phyloP scores from a whole-genome alignment of 2,888 invertebrate genomes.

The Dryobotodes eremita region DNA sequence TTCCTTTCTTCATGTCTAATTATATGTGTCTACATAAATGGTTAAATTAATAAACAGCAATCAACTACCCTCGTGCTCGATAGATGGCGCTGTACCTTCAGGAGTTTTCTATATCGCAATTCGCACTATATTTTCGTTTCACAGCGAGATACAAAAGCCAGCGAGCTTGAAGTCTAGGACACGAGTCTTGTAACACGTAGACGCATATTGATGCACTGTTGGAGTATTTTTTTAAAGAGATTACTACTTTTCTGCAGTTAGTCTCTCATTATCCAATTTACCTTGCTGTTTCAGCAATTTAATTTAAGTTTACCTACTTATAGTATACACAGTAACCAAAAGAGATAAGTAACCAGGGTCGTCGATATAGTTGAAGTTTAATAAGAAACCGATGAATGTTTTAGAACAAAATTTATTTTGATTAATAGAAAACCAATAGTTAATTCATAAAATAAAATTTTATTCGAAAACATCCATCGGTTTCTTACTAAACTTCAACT shows the following conservation, averaged over 20 bases:
- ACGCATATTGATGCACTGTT: background rate
- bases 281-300: background rate
- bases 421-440: no score
- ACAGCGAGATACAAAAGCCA: background rate
- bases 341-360: no score
- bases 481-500: no score
- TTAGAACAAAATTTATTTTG: no score
- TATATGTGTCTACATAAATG: no score
- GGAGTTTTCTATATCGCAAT: background rate
- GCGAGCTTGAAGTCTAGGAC: background rate
- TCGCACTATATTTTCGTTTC: background rate
- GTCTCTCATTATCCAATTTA: background rate
- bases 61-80: background rate
- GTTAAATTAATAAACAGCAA: background rate
- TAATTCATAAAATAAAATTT: no score
- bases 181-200: background rate
- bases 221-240: background rate
- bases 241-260: background rate
- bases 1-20: no score
- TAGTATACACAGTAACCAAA: background rate
- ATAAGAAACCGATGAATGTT: no score
- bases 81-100: slow-evolving; percentile 25
- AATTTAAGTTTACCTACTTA: background rate
- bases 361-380: no score
- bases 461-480: no score